Percentiles rank a stretch among this genome's conserved stretches.
Conservation (phyloP, 2,888 invertebrate genomes). For the Orchesellides sinensis region DNA sequence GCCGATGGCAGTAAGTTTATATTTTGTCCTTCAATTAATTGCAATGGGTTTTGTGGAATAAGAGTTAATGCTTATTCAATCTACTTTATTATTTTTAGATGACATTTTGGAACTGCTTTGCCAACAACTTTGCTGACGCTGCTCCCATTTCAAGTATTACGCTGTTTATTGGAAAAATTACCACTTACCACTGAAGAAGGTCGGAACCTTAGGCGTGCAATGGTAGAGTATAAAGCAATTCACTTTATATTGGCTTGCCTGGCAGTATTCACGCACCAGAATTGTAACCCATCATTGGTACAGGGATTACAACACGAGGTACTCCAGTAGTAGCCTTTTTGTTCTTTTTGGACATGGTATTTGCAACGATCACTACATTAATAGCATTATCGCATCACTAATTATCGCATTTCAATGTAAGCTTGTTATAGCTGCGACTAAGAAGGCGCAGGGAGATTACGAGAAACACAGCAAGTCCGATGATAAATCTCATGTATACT, state of each 20-base stretch:
- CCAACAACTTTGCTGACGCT: constrained; percentile 83
- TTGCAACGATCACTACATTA: not conserved
- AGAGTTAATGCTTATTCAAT: too few species aligned
- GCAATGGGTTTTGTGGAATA: too few species aligned
- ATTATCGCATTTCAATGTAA: too few species aligned
- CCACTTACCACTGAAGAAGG: constrained; percentile 88
- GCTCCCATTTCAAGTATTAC: constrained; percentile 89
- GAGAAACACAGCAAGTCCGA: constrained; percentile 78
- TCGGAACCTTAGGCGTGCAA: constrained; percentile 84
- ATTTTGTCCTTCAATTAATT: too few species aligned
- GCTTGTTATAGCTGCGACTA: constrained; percentile 75
- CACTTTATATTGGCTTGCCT: constrained; percentile 91
- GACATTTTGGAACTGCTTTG: constrained; percentile 85
- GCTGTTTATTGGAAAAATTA: constrained; percentile 86
- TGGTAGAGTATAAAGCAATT: constrained; percentile 90
- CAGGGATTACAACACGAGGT: constrained; percentile 78
- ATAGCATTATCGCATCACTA: too few species aligned
- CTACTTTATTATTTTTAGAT: too few species aligned
- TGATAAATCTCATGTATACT: constrained; percentile 88
- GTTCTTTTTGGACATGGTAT: not conserved
- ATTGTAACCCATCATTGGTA: constrained; percentile 75
- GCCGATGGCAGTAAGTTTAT: constrained; percentile 90
- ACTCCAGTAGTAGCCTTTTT: not conserved
- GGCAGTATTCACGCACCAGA: constrained; percentile 87
- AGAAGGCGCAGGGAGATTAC: constrained; percentile 76